These are phyloP conservation scores for Odontocerum albicorne DNA, from an alignment of 2,888 invertebrate species.

Conservation along the genomic window DNA sequence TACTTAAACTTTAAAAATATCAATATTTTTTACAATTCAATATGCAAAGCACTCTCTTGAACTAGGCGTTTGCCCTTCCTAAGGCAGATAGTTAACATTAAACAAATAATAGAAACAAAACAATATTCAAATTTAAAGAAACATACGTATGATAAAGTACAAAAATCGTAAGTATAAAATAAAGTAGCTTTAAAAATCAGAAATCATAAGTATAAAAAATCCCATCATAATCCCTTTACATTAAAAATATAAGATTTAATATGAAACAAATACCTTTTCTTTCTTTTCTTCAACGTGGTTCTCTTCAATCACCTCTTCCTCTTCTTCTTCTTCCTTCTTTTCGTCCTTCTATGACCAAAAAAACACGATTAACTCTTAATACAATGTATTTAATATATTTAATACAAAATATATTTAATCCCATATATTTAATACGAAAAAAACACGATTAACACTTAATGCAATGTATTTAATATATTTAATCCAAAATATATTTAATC, in stretches of 20 bases:
- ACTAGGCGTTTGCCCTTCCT: too few species aligned
- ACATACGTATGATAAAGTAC: not conserved
- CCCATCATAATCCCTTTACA: too few species aligned
- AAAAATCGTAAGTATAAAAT: too few species aligned
- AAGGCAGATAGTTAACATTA: too few species aligned
- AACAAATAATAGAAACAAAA: not conserved
- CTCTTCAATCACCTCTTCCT: conserved; percentile 50
- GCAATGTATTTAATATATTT: not conserved
- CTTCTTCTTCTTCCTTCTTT: conserved; percentile 49
- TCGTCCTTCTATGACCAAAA: conserved; percentile 5
- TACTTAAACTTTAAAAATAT: too few species aligned
- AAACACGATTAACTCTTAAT: not conserved
- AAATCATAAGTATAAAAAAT: too few species aligned
- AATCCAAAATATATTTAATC: conserved; percentile 24
- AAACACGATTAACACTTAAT: not conserved
- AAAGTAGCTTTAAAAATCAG: too few species aligned
- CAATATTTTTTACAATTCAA: too few species aligned
- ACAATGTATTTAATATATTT: not conserved
- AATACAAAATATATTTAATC: conserved; percentile 24
- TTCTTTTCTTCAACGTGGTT: conserved; percentile 56
- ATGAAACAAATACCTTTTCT: conserved; percentile 39
- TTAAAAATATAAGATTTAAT: too few species aligned
- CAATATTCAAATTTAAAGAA: not conserved
- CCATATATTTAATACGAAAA: not conserved
- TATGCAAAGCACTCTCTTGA: not conserved